Conservation (phyloP, 92 coral and sea anemone genomes). For the Porites lobata region DNA sequence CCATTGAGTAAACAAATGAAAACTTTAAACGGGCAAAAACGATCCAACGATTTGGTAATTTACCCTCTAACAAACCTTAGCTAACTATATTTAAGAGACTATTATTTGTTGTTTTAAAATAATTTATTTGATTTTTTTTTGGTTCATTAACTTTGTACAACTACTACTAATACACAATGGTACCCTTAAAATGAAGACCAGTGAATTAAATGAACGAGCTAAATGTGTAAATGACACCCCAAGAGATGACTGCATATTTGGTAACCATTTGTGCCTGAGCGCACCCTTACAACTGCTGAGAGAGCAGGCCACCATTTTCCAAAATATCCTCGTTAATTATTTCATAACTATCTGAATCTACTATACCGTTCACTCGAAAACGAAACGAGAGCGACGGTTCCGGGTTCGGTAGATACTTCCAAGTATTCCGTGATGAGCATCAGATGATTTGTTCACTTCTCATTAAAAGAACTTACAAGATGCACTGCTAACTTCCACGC, state of each 20-base stretch:
- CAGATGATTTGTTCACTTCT: too few species aligned
- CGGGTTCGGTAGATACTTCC: too few species aligned
- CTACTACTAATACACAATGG: slow-evolving; percentile 30
- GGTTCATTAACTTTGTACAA: slow-evolving; percentile 58
- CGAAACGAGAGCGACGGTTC: too few species aligned
- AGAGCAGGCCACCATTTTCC: background rate
- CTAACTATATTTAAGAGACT: background rate
- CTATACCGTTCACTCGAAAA: too few species aligned
- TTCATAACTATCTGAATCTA: background rate
- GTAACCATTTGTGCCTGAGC: background rate
- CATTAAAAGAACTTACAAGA: too few species aligned
- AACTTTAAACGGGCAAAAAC: background rate
- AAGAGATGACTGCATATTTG: background rate
- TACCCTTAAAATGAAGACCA: slow-evolving; percentile 8
- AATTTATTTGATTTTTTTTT: slow-evolving; percentile 70
- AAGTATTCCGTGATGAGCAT: too few species aligned
- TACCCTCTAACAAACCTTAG: background rate
- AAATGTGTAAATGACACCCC: background rate
- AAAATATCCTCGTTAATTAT: background rate
- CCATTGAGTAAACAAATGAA: too few species aligned
- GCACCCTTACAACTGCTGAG: background rate
- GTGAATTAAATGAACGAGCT: slow-evolving; percentile 5
- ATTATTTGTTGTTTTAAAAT: slow-evolving; percentile 58
- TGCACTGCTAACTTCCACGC: too few species aligned
- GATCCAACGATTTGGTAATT: background rate